phyloP scores from a whole-genome alignment of 2,888 invertebrate species.

The Agriotes lineatus region DNA sequence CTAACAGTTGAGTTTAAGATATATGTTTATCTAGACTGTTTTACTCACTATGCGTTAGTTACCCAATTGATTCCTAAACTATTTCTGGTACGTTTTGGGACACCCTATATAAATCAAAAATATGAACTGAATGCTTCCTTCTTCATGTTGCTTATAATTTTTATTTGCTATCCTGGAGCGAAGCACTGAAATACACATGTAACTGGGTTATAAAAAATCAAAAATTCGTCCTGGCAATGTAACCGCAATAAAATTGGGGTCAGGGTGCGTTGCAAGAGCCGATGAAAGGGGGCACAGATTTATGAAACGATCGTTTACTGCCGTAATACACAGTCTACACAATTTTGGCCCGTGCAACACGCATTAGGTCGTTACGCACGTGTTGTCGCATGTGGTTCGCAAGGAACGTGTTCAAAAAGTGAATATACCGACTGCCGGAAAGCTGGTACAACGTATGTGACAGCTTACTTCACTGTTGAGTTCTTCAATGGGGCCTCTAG shows the following conservation, averaged over 20 bases:
- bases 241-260: slow-evolving; percentile 28
- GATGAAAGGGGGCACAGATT: slow-evolving; percentile 27
- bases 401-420: slow-evolving; percentile 37
- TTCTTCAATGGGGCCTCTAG: slow-evolving; percentile 47
- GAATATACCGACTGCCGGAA: slow-evolving; percentile 30
- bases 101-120: too few species aligned
- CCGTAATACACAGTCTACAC: slow-evolving; percentile 25
- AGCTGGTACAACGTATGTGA: slow-evolving; percentile 51
- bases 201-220: slow-evolving; percentile 10
- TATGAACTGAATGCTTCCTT: too few species aligned
- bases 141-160: too few species aligned
- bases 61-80: too few species aligned
- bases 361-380: slow-evolving; percentile 35
- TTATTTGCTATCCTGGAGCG: too few species aligned
- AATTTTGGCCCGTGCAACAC: slow-evolving; percentile 25
- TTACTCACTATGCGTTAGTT: too few species aligned
- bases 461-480: slow-evolving; percentile 51
- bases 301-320: slow-evolving; percentile 31
- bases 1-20: too few species aligned
- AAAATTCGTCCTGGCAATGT: slow-evolving; percentile 13
- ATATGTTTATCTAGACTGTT: too few species aligned
- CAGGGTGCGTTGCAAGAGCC: slow-evolving; percentile 18
- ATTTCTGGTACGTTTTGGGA: too few species aligned
- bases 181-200: background rate
- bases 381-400: slow-evolving; percentile 33